phyloP scores from a whole-genome alignment of 2,888 invertebrate species.

The Drosophila nr. fundita region DNA sequence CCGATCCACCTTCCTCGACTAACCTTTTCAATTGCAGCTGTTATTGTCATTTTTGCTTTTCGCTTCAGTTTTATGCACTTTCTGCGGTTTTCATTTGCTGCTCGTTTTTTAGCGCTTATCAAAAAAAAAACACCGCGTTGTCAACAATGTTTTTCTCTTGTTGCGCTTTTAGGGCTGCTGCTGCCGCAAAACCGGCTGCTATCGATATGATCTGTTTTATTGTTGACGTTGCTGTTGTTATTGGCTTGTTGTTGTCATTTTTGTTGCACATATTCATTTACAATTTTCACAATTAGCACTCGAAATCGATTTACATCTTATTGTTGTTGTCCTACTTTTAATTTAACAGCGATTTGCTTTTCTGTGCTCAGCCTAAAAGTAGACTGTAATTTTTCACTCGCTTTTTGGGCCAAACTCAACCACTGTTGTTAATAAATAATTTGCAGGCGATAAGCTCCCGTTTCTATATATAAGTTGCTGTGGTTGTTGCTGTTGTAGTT shows the following conservation, averaged over 20 bases:
- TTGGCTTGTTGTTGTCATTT: slow-evolving; percentile 58
- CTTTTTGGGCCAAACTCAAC: slow-evolving; percentile 25
- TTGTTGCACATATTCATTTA: slow-evolving; percentile 82
- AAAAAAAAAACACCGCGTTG: slow-evolving; percentile 53
- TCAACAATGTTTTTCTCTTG: slow-evolving; percentile 52
- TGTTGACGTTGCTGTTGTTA: slow-evolving; percentile 25
- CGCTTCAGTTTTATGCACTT: slow-evolving; percentile 54
- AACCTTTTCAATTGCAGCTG: slow-evolving; percentile 65
- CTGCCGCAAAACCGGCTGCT: slow-evolving; percentile 12
- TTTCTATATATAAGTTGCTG: not conserved
- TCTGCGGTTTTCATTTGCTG: slow-evolving; percentile 47
- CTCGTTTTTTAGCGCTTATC: slow-evolving; percentile 43
- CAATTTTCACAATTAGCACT: slow-evolving; percentile 82
- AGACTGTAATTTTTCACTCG: slow-evolving; percentile 1
- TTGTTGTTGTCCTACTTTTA: slow-evolving; percentile 66
- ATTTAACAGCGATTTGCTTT: slow-evolving; percentile 29
- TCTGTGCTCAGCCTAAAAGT: slow-evolving; percentile 24
- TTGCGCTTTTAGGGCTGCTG: slow-evolving; percentile 75
- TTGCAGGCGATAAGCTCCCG: accelerated
- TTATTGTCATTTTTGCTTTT: slow-evolving; percentile 76
- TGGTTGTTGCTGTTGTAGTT: not conserved
- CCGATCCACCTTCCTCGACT: not conserved
- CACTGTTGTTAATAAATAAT: slow-evolving; percentile 32
- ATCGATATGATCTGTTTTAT: slow-evolving; percentile 80
- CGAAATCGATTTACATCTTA: slow-evolving; percentile 46